Conservation (phyloP, 2,113 vertebrate species). For the Bos javanicus region DNA sequence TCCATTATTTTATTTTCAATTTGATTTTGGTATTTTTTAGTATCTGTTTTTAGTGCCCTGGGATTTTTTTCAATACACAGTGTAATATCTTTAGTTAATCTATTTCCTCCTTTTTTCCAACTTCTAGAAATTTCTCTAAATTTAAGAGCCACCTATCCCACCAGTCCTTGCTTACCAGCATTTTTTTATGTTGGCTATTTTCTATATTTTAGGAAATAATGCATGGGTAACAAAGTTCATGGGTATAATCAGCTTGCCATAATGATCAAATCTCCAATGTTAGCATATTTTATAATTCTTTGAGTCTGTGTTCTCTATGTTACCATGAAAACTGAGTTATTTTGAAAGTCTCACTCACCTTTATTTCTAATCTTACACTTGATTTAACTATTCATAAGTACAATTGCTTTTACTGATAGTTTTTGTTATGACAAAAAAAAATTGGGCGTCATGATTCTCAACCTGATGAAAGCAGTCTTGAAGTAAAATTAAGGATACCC, state of each 20-base stretch:
- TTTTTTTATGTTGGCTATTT: neutral
- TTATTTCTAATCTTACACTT: neutral
- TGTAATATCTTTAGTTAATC: neutral
- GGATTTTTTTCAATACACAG: neutral
- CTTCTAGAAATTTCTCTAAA: neutral
- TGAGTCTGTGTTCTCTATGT: neutral
- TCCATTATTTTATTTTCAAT: neutral
- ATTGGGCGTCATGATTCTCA: neutral
- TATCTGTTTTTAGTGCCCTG: neutral
- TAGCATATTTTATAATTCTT: neutral
- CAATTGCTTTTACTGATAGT: neutral
- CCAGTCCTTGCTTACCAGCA: neutral
- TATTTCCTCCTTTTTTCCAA: neutral
- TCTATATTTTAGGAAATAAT: neutral
- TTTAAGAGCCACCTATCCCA: neutral
- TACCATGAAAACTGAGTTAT: neutral
- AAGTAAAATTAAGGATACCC: neutral
- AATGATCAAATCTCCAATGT: neutral
- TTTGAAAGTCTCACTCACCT: neutral
- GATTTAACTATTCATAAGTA: neutral
- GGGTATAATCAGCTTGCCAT: neutral
- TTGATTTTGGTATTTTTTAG: neutral
- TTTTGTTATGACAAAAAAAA: constrained; percentile 9
- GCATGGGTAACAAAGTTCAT: neutral
- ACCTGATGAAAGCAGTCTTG: neutral